Percentiles rank a stretch among this genome's conserved stretches.
Evolutionary conservation across 2,113 vertebrate genomes (phyloP).

Genomic region (Ibidorhyncha struthersii): DNA sequence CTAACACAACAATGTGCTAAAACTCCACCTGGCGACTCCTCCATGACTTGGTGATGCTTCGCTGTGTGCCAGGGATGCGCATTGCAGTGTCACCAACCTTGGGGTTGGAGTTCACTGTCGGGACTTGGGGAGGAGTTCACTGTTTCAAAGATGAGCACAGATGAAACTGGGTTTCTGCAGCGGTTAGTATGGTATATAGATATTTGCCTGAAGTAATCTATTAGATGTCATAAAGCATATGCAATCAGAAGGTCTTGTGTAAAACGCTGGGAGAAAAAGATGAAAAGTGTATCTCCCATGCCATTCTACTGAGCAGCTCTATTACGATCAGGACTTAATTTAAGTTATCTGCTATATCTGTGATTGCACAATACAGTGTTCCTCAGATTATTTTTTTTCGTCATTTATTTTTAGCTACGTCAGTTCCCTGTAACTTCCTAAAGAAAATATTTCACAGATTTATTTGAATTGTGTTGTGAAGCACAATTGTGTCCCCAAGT

Average conservation of each 20-base stretch:
- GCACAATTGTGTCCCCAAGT: not conserved
- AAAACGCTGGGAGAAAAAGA: not conserved
- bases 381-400: not conserved
- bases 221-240: not conserved
- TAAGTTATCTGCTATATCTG: not conserved
- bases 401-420: conserved; percentile 5
- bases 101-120: not conserved
- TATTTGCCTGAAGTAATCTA: not conserved
- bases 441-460: not conserved
- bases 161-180: not conserved
- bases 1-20: not conserved
- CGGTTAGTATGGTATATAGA: not conserved
- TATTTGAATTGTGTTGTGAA: not conserved
- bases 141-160: not conserved
- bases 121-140: not conserved
- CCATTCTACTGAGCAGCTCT: not conserved
- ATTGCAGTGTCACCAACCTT: not conserved
- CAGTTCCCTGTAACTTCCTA: not conserved
- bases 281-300: not conserved
- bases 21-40: not conserved
- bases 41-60: not conserved
- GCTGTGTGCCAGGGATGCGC: not conserved
- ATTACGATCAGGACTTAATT: not conserved
- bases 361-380: not conserved
- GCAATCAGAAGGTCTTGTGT: not conserved